Evolutionary conservation across 2,888 invertebrate species (phyloP), one percentile per base, ranked within the genome.

Genomic region (Busseola fusca): DNA sequence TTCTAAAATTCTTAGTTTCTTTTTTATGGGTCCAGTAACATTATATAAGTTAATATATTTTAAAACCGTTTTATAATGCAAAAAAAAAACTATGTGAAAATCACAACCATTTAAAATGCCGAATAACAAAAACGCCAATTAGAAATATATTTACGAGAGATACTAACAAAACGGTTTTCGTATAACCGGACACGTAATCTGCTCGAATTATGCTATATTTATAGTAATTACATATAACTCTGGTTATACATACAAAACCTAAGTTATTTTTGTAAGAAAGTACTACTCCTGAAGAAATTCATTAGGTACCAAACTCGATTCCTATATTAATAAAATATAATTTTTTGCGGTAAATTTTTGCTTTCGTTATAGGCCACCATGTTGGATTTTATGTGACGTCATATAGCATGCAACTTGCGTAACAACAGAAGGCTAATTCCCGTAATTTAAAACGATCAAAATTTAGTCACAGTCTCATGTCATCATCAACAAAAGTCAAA

Each of bases 1-100:
- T n/a, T n/a, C n/a, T n/a, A n/a, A n/a, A n/a, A n/a, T n/a, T n/a
- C n/a, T n/a, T n/a, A n/a, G n/a, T n/a, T n/a, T n/a, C n/a, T n/a
- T 57, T 69, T n/a, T 37, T 64, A 6, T 14, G 14, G n/a, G 48
- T 18, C 74, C 10, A 14, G 34, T 54, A 56, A 56, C 16, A 40
- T 18, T 3, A 34, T 34, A 34, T 5, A 0, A 7, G 34, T 34
- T 34, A 34, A 6, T 34, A 14, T 58, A 73, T 30, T 50, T 25
- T 4, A 27, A 0, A 25, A 40, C 25, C 3, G 0, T 21, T 69
- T 58, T 30, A 12, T 57, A 25, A 6, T 58, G 4, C 25, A 45
- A n/a, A n/a, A n/a, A n/a, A 50, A 50, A 10, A n/a, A 30, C 27
- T 56, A n/a, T 52, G 12, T 16, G 10, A 27, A 48, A n/a, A n/a